Percentiles rank a stretch among this genome's conserved stretches.
These are phyloP conservation scores for Hemitrygon akajei DNA, from an alignment of 2,797 vertebrate species.

Conservation along the genomic window DNA sequence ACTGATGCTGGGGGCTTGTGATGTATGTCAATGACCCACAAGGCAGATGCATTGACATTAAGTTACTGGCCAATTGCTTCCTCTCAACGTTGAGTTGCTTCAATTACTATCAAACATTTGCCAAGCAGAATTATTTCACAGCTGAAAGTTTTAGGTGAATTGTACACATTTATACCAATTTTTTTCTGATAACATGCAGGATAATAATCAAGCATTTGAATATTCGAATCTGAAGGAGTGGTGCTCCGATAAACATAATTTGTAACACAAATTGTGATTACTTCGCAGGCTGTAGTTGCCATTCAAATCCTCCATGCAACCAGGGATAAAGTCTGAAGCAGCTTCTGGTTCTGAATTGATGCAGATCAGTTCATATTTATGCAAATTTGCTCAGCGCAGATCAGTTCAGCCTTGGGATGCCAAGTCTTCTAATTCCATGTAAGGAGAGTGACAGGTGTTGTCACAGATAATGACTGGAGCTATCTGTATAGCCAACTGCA, in stretches of 20 bases:
- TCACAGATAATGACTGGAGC: constrained; percentile 30
- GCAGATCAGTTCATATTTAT: constrained; percentile 24
- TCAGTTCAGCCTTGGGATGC: constrained; percentile 29
- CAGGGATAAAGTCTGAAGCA: constrained; percentile 17
- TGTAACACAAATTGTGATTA: constrained; percentile 29
- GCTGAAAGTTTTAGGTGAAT: not conserved
- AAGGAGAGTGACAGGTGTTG: constrained; percentile 30
- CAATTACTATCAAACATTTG: not conserved
- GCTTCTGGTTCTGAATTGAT: constrained; percentile 13
- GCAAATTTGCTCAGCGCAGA: constrained; percentile 32
- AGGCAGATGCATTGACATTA: not conserved
- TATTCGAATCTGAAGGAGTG: constrained; percentile 18
- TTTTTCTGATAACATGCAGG: not conserved
- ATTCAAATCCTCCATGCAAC: constrained; percentile 18
- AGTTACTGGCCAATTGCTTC: not conserved
- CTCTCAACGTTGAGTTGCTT: not conserved
- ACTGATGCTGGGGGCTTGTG: not conserved
- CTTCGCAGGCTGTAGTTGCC: constrained; percentile 18
- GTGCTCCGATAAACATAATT: not conserved
- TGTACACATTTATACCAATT: not conserved
- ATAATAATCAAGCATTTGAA: constrained; percentile 16
- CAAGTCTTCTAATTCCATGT: constrained; percentile 25
- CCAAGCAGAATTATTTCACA: not conserved
- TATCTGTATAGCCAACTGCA: constrained; percentile 20
- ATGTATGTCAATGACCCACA: not conserved